Conservation (phyloP, 2,797 vertebrate genomes). For the Emys orbicularis region DNA sequence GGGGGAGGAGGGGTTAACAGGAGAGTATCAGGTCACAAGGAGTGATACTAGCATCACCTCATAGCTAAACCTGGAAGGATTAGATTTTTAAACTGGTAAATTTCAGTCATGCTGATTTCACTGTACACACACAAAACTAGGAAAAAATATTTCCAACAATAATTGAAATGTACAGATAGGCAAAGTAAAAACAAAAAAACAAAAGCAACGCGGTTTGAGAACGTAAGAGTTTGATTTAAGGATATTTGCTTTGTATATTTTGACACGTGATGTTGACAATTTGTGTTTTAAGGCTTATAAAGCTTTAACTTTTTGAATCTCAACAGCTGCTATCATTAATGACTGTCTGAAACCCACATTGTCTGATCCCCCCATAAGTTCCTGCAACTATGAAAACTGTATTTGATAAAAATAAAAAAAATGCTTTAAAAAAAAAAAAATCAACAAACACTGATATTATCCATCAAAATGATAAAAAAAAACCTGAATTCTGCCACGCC, state of each 20-base stretch:
- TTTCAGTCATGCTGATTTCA: background rate
- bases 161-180: background rate
- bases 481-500: background rate
- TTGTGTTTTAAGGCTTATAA: background rate
- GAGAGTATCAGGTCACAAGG: background rate
- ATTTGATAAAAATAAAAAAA: background rate
- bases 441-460: background rate
- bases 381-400: background rate
- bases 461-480: background rate
- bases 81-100: background rate
- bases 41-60: background rate
- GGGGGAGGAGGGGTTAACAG: background rate
- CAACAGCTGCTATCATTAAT: background rate
- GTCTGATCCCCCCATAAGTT: background rate
- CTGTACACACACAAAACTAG: background rate
- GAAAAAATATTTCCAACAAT: background rate
- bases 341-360: background rate
- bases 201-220: no score
- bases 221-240: background rate
- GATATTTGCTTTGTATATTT: background rate
- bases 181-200: background rate
- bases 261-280: background rate
- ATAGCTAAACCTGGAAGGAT: background rate
- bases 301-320: background rate
- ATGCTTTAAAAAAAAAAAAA: background rate